Evolutionary conservation across 1,140 invertebrate genomes (phyloP), one percentile per base, ranked within the genome.

Genomic region (Brachionus rotundiformis): DNA sequence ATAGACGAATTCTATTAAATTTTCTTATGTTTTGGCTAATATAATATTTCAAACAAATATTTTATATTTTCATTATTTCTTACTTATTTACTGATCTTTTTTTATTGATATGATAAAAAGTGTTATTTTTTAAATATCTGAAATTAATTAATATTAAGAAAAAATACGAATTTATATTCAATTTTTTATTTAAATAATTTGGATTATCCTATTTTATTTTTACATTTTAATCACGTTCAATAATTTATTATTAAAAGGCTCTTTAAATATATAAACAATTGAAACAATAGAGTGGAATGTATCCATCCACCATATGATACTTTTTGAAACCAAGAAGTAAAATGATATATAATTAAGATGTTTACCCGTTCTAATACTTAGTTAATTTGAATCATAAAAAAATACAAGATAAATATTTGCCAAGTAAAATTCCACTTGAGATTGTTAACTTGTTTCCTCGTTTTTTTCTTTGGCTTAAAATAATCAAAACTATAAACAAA

Each of bases 401-500:
- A 68, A 68, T 36, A 36, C 63, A 68, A 68, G 5, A 16, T 33
- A 68, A 68, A 68, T 68, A 68, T 68, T 68, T 33, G 36, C 31
- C 6, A 7, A 16, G 33, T 36, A 5, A 68, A 68, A 68, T 68
- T 68, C 63, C 29, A 68, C 16, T 68, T 39, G 16, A 36, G 33
- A 68, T 68, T 68, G 63, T 31, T 36, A 33, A 68, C 29, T 68
- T 68, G 63, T 19, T 11, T 63, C 13, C 29, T 13, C 25, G 8
- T 63, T 63, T 63, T 11, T 63, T 68, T 33, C 19, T 36, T 68
- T 33, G 8, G 27, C 16, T 68, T 68, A 41, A 36, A 36, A 31
- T 68, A 68, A 68, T 39, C 63, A 19, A 39, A 68, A 68, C 16
- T 68, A 68, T 31, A 68, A 68, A 68, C 19, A 68, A 33, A 33